These are phyloP conservation scores for Hydropsyche betteni DNA, from an alignment of 2,888 invertebrate genomes.

Conservation along the genomic window DNA sequence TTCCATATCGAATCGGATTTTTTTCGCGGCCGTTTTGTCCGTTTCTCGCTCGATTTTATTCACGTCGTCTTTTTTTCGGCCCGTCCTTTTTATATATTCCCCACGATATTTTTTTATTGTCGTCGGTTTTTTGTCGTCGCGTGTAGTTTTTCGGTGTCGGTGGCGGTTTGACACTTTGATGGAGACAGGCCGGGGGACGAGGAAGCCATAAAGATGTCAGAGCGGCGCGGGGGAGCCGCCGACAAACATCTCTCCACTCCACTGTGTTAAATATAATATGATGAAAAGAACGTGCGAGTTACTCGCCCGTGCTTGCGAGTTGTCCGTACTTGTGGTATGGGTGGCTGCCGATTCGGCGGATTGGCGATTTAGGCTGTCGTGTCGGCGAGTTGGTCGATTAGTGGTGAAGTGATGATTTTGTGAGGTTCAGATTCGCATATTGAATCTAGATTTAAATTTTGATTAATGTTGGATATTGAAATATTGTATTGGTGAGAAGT, in stretches of 20 bases:
- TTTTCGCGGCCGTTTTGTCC: constrained; percentile 13
- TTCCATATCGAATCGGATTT: neutral
- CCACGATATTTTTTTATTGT: neutral
- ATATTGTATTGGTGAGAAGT: too few species aligned
- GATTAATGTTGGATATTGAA: too few species aligned
- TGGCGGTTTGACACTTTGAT: constrained; percentile 45
- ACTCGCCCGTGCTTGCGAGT: too few species aligned
- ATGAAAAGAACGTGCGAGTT: too few species aligned
- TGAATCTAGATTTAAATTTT: too few species aligned
- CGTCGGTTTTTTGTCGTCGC: constrained; percentile 34
- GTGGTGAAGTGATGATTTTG: too few species aligned
- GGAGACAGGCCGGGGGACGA: constrained; percentile 46
- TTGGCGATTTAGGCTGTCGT: too few species aligned
- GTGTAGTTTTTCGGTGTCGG: constrained; percentile 33
- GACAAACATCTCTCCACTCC: constrained; percentile 36
- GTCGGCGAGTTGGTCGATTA: too few species aligned
- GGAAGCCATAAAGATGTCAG: constrained; percentile 52
- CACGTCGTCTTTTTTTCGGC: neutral
- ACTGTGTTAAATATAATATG: too few species aligned
- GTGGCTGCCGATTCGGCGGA: too few species aligned
- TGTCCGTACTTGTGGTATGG: too few species aligned
- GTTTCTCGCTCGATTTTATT: neutral
- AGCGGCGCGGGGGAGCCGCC: constrained; percentile 36
- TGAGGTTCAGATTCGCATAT: too few species aligned
- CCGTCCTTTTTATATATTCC: neutral